These are phyloP conservation scores for Geotrypetes seraphini DNA, from an alignment of 2,797 vertebrate genomes.

Conservation along the genomic window DNA sequence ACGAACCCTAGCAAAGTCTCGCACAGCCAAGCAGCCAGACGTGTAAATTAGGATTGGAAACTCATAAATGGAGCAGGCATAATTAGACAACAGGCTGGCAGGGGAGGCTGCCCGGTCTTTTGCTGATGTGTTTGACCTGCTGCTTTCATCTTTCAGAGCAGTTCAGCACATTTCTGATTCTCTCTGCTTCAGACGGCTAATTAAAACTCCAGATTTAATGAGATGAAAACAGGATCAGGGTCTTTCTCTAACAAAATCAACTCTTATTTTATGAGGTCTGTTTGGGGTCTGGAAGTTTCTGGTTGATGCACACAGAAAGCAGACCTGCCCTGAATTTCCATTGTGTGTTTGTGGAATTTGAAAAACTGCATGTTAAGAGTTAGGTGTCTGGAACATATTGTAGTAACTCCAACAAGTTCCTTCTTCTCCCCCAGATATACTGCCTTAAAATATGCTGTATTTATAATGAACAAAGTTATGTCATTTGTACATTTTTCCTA, in stretches of 20 bases:
- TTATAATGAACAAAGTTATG: too few relatives aligned
- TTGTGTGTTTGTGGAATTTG: too few relatives aligned
- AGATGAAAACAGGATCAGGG: slow-evolving; percentile 4
- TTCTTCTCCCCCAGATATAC: too few relatives aligned
- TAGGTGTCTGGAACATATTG: too few relatives aligned
- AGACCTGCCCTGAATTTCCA: too few relatives aligned
- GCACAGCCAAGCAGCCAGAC: slow-evolving; percentile 13
- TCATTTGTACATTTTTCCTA: too few relatives aligned
- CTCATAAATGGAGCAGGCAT: slow-evolving; percentile 1
- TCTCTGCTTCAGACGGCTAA: neutral
- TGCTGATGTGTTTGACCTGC: slow-evolving; percentile 15
- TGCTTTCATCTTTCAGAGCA: slow-evolving; percentile 20
- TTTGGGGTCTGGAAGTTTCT: slow-evolving; percentile 12
- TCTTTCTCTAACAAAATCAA: slow-evolving; percentile 3
- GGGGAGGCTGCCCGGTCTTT: neutral
- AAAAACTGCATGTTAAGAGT: too few relatives aligned
- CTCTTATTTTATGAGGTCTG: slow-evolving; percentile 7
- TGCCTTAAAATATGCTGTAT: too few relatives aligned
- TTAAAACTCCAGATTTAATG: slow-evolving; percentile 19
- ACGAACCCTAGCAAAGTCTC: slow-evolving; percentile 2
- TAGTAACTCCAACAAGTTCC: too few relatives aligned
- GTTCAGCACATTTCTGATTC: slow-evolving; percentile 24
- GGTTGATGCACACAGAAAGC: slow-evolving; percentile 21
- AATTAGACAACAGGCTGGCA: slow-evolving; percentile 3
- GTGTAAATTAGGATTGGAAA: slow-evolving; percentile 6